Percentiles rank a stretch among this genome's conserved stretches.
Conservation (phyloP, 92 coral and sea anemone species). For the Desmophyllum pertusum region DNA sequence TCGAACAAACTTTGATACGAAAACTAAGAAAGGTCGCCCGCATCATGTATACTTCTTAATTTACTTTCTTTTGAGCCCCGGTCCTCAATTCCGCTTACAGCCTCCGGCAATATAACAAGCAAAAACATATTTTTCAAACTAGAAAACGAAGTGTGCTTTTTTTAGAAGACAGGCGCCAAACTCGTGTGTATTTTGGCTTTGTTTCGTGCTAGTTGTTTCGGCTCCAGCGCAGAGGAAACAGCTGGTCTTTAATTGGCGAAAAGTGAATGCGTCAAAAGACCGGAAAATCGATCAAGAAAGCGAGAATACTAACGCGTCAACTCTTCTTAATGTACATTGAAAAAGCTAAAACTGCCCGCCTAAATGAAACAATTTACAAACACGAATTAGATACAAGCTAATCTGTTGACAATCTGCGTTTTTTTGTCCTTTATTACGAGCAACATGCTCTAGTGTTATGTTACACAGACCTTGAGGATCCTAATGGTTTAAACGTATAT, state of each 20-base stretch:
- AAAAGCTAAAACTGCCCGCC: conserved; percentile 36
- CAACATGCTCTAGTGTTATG: conserved; percentile 33
- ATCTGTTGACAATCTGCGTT: conserved; percentile 44
- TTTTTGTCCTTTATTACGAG: conserved; percentile 27
- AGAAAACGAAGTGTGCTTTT: background rate
- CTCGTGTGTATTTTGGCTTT: conserved; percentile 1
- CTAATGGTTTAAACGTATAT: conserved; percentile 50
- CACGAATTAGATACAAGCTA: conserved; percentile 30
- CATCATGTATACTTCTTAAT: too few relatives aligned
- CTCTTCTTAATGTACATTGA: conserved; percentile 30
- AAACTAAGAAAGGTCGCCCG: too few relatives aligned
- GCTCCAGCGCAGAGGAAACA: conserved; percentile 38
- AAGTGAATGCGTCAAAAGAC: conserved; percentile 58
- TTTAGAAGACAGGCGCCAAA: conserved; percentile 1
- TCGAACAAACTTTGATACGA: too few relatives aligned
- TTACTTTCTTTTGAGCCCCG: background rate
- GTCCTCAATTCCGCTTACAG: background rate
- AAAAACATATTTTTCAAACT: background rate
- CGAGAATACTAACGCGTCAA: conserved; percentile 42
- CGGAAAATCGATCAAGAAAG: conserved; percentile 61
- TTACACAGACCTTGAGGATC: conserved; percentile 26
- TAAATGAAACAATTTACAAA: conserved; percentile 42
- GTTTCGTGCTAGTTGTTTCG: conserved; percentile 35
- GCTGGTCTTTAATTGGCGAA: conserved; percentile 66
- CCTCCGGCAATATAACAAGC: background rate